phyloP scores from a whole-genome alignment of 1,140 invertebrate species.

The Diorhabda sublineata region DNA sequence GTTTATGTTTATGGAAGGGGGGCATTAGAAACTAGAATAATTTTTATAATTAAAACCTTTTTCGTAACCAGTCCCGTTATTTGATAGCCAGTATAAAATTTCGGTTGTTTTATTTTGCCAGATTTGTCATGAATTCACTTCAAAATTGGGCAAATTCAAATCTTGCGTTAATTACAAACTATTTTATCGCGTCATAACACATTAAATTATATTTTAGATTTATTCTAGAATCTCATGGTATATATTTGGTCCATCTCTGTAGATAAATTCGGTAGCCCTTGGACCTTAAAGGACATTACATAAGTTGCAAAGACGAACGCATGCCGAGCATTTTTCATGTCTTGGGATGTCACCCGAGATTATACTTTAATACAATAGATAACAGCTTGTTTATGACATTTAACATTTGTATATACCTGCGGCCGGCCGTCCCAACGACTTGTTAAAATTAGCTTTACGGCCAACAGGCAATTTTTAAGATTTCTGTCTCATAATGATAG shows the following conservation, averaged over 20 bases:
- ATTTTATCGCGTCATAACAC: no score
- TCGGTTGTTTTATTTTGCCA: no score
- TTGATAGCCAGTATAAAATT: no score
- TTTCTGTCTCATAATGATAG: neutral
- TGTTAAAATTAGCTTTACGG: conserved; percentile 20
- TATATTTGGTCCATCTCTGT: neutral
- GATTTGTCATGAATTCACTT: no score
- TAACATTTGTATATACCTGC: conserved; percentile 19
- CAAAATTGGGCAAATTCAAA: no score
- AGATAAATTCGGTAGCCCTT: conserved; percentile 7
- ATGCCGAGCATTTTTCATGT: conserved; percentile 18
- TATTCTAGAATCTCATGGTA: no score
- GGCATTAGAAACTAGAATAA: no score
- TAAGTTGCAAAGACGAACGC: conserved; percentile 3
- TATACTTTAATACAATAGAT: conserved; percentile 22
- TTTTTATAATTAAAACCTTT: no score
- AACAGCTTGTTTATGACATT: conserved; percentile 22
- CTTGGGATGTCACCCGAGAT: conserved; percentile 20
- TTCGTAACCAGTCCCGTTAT: no score
- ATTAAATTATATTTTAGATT: no score
- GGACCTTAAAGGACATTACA: conserved; percentile 6
- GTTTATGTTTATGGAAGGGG: no score
- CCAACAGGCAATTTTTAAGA: neutral
- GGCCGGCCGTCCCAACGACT: conserved; percentile 7
- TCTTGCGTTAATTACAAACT: no score